phyloP scores from a whole-genome alignment of 92 coral and sea anemone species.

The Parazoanthus swiftii region DNA sequence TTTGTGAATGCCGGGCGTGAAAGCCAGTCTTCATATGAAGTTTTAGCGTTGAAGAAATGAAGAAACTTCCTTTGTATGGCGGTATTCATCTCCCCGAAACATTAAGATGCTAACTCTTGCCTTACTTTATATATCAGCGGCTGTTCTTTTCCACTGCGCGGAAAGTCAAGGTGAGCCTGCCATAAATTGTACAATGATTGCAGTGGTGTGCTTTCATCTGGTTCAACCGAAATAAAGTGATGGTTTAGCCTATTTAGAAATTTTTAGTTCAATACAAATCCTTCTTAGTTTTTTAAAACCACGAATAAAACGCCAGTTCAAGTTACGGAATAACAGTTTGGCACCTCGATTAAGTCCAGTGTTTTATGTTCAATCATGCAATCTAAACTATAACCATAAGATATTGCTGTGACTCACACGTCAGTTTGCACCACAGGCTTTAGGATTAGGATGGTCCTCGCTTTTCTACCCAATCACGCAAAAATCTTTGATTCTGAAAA shows the following conservation, averaged over 20 bases:
- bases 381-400: too few species aligned
- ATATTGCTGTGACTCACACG: too few species aligned
- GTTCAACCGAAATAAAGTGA: not conserved
- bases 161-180: constrained; percentile 2
- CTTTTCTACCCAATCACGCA: too few species aligned
- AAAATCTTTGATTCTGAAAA: too few species aligned
- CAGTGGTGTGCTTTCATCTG: not conserved
- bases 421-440: too few species aligned
- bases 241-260: not conserved
- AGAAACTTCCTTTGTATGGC: not conserved
- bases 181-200: not conserved
- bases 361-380: not conserved
- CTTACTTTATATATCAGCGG: not conserved
- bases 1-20: not conserved
- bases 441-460: too few species aligned
- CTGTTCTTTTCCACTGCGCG: not conserved
- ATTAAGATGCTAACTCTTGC: not conserved
- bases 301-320: not conserved
- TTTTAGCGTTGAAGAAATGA: constrained; percentile 1
- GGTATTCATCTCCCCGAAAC: not conserved
- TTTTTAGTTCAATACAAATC: not conserved
- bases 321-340: too few species aligned
- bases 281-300: not conserved
- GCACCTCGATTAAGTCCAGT: not conserved
- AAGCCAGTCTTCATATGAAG: not conserved